Conservation (phyloP, 2,113 vertebrate species). For the Rhinoptilus africanus region DNA sequence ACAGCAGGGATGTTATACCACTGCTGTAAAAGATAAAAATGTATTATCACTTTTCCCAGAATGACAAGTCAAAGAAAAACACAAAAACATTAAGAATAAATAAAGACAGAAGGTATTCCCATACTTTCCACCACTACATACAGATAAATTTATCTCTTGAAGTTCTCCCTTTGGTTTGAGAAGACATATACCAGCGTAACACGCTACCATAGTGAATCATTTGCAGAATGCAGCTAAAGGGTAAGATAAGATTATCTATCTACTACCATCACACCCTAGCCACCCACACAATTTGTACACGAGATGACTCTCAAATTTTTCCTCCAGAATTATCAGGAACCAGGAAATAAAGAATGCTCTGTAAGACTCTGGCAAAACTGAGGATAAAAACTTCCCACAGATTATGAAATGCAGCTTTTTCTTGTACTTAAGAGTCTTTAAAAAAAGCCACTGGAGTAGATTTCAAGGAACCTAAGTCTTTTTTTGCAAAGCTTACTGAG, state of each 20-base stretch:
- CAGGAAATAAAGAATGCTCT: neutral
- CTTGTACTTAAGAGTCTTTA: neutral
- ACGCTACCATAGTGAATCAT: neutral
- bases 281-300: neutral
- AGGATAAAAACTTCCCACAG: neutral
- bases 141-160: neutral
- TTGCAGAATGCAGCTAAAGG: neutral
- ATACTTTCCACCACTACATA: neutral
- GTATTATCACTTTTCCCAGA: neutral
- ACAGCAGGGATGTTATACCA: neutral
- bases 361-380: neutral
- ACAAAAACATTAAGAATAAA: neutral
- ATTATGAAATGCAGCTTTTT: neutral
- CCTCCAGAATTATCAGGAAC: neutral
- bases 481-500: neutral
- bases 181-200: neutral
- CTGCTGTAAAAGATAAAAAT: neutral
- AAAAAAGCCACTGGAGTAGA: neutral
- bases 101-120: neutral
- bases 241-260: neutral
- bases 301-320: neutral
- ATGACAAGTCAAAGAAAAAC: neutral
- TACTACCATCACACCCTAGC: neutral
- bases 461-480: neutral
- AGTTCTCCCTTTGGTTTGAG: neutral